Base-by-base conservation (phyloP, 2,113 vertebrate genomes). In the Ptilonorhynchus violaceus region DNA sequence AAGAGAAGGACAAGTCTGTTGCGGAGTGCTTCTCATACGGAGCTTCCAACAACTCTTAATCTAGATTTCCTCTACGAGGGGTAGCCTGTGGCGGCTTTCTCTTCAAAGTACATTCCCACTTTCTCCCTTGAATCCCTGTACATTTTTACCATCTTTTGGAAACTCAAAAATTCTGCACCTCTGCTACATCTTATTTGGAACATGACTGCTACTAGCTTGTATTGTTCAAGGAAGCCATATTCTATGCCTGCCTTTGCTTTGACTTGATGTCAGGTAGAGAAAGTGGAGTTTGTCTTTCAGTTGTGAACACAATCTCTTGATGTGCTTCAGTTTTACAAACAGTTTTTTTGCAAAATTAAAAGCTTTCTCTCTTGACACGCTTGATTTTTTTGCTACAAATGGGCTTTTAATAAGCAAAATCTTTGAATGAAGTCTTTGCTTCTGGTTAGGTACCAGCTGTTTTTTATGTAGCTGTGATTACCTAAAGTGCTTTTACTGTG, bases 11-110 rank as follows among this genome's bases (percentile, higher is more conserved):
- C 25, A 25, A 46, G 41, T 23, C 41, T 5, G 1, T 10, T 58
- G 1, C 1, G 17, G 35, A 37, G 25, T 1, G 2, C 42, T 67
- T 41, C 13, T 62, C 14, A 5, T 7, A 9, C 0, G 0, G 31
- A 19, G 8, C 62, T 44, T 75, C 56, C 31, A 28, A 13, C 10
- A 52, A 1, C 30, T 62, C 25, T 37, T 49, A 4, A 6, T 31
- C 33, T 25, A 19, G 27, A 19, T 33, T 30, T 60, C 25, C 30
- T 69, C 17, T 59, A 1, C 30, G 23, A 19, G n/a, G 4, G 18
- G 42, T 37, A 44, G 4, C 17, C 47, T 7, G 2, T 47, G 18
- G 25, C 23, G 8, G 8, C 33, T 67, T 42, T 68, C 4, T 52
- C 16, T 69, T 55, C 30, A 17, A 30, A 37, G 12, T 18, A 5